These are phyloP conservation scores for Falcunculus frontatus DNA, from an alignment of 2,113 vertebrate species.

Conservation along the genomic window DNA sequence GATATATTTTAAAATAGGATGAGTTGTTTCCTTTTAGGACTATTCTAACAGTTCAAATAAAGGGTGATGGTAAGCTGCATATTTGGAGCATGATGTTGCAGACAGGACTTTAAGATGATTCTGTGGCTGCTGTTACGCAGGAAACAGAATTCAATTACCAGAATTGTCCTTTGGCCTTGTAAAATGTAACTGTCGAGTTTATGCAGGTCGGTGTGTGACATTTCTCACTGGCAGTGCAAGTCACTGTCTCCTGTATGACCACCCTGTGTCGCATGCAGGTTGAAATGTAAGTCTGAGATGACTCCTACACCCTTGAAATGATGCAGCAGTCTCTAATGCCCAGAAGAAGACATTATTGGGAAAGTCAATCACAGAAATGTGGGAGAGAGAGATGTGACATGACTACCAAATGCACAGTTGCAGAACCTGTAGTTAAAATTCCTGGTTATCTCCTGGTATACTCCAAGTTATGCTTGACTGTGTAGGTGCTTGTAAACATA, in stretches of 20 bases:
- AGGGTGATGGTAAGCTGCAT: background rate
- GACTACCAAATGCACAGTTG: background rate
- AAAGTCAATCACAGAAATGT: background rate
- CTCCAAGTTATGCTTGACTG: background rate
- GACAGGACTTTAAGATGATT: background rate
- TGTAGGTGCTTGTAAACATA: background rate
- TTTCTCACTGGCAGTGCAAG: background rate
- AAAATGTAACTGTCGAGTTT: background rate
- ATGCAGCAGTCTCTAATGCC: background rate
- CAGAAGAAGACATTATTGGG: background rate
- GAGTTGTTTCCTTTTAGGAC: background rate
- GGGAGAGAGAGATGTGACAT: background rate
- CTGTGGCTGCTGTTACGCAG: background rate
- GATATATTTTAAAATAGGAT: background rate
- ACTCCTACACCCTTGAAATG: background rate
- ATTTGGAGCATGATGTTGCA: background rate
- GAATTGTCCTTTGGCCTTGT: background rate
- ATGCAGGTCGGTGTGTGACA: background rate
- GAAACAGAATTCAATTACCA: constrained; percentile 36
- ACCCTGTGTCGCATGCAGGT: background rate
- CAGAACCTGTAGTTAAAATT: background rate
- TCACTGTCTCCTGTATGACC: background rate
- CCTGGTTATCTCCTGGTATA: background rate
- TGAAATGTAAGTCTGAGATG: background rate
- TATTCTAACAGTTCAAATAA: background rate